These are phyloP conservation scores for Elgonia sp. DNA, from an alignment of 2,888 invertebrate species.

Conservation along the genomic window DNA sequence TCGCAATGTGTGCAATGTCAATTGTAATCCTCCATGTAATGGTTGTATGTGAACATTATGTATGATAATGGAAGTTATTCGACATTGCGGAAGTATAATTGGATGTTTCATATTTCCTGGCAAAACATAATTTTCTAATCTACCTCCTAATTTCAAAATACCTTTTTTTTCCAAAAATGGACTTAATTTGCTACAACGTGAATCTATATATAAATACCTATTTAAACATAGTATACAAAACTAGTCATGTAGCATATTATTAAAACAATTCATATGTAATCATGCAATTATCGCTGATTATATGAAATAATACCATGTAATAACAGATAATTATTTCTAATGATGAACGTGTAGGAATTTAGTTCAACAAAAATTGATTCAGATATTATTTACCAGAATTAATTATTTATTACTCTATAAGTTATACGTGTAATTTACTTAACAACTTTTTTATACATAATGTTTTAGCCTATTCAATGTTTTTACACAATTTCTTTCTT, in stretches of 20 bases:
- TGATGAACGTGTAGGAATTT: slow-evolving; percentile 42
- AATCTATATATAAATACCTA: too few relatives aligned
- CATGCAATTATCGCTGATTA: slow-evolving; percentile 59
- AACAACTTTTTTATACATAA: slow-evolving; percentile 36
- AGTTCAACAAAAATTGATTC: slow-evolving; percentile 13
- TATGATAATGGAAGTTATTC: background rate
- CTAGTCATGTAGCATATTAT: slow-evolving; percentile 5
- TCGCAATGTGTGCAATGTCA: slow-evolving; percentile 9
- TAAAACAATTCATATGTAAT: slow-evolving; percentile 45
- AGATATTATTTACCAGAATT: slow-evolving; percentile 41
- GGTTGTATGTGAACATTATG: too few relatives aligned
- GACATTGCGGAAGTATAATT: too few relatives aligned
- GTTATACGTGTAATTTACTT: slow-evolving; percentile 15
- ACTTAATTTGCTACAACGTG: too few relatives aligned
- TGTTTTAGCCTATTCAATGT: background rate
- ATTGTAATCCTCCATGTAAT: slow-evolving; percentile 11
- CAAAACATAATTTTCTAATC: slow-evolving; percentile 16
- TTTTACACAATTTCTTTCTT: background rate
- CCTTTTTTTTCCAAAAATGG: too few relatives aligned
- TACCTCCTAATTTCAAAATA: background rate
- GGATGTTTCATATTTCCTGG: too few relatives aligned
- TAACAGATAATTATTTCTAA: slow-evolving; percentile 64
- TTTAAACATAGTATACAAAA: background rate
- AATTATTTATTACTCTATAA: slow-evolving; percentile 33
- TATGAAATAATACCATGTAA: slow-evolving; percentile 60